These are phyloP conservation scores for Otus sunia DNA, from an alignment of 2,113 vertebrate species.

Conservation along the genomic window DNA sequence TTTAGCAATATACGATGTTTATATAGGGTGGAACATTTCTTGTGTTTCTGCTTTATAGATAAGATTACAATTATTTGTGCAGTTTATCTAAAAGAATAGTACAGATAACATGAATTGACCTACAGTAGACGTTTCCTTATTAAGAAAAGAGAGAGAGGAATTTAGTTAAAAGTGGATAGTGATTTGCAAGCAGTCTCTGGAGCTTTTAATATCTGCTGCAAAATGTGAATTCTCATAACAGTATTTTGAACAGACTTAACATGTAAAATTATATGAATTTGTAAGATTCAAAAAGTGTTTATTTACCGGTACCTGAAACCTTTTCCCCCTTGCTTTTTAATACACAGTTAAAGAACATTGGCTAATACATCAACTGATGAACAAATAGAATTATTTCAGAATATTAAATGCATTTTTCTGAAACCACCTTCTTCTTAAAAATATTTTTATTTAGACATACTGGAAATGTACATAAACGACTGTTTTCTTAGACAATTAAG, in stretches of 20 bases:
- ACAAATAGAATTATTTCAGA: not conserved
- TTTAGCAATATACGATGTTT: not conserved
- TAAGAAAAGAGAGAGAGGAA: not conserved
- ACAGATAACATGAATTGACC: not conserved
- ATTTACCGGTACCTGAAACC: not conserved
- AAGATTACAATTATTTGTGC: not conserved
- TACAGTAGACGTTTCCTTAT: not conserved
- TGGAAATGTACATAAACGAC: not conserved
- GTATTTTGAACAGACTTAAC: not conserved
- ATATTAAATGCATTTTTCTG: not conserved
- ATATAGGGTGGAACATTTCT: not conserved
- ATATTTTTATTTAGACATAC: not conserved
- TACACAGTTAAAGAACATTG: not conserved
- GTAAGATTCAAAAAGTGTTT: not conserved
- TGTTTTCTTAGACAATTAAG: not conserved
- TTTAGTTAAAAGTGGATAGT: not conserved
- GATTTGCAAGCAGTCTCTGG: not conserved
- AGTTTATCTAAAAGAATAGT: not conserved
- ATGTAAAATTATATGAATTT: not conserved
- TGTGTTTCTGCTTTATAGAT: not conserved
- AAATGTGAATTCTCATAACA: not conserved
- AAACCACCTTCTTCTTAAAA: not conserved
- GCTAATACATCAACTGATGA: not conserved
- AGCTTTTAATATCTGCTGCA: not conserved
- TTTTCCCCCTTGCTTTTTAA: not conserved